Conservation (phyloP, 2,797 vertebrate genomes). For the Trichosurus vulpecula region DNA sequence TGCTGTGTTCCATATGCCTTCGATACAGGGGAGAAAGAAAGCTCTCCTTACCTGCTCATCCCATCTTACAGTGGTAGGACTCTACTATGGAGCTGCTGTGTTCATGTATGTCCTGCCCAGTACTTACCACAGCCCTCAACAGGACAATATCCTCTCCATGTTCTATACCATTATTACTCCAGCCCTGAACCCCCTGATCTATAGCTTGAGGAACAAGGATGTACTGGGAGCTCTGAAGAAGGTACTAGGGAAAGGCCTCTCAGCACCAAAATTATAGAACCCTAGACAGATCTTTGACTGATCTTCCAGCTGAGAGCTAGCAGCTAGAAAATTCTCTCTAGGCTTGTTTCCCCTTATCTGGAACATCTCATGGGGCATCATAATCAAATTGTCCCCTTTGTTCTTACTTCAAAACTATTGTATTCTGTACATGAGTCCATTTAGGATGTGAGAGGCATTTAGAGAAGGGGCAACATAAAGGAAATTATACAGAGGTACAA, state of each 20-base stretch:
- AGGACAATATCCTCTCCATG: slow-evolving; percentile 68
- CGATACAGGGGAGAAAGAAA: slow-evolving; percentile 71
- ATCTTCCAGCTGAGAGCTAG: neutral
- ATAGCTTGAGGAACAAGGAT: slow-evolving; percentile 74
- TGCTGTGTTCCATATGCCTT: slow-evolving; percentile 62
- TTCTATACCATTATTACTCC: slow-evolving; percentile 72
- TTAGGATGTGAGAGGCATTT: too few relatives aligned
- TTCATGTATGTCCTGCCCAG: slow-evolving; percentile 70
- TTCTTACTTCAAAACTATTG: neutral
- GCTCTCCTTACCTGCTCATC: slow-evolving; percentile 76
- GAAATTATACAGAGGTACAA: neutral
- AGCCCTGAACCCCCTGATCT: slow-evolving; percentile 69
- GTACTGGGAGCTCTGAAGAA: slow-evolving; percentile 63
- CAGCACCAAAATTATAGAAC: neutral
- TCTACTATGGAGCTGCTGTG: slow-evolving; percentile 68
- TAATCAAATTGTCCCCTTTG: neutral
- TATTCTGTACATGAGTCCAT: neutral
- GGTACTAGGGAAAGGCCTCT: slow-evolving; percentile 31
- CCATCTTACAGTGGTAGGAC: slow-evolving; percentile 67
- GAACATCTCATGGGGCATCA: neutral
- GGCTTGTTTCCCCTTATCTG: neutral
- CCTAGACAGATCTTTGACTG: neutral
- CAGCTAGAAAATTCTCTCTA: neutral
- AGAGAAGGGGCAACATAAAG: neutral
- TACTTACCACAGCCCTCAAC: slow-evolving; percentile 48